Evolutionary conservation across 92 coral and sea anemone species (phyloP).

Genomic region (Chrysogorgia sp.): DNA sequence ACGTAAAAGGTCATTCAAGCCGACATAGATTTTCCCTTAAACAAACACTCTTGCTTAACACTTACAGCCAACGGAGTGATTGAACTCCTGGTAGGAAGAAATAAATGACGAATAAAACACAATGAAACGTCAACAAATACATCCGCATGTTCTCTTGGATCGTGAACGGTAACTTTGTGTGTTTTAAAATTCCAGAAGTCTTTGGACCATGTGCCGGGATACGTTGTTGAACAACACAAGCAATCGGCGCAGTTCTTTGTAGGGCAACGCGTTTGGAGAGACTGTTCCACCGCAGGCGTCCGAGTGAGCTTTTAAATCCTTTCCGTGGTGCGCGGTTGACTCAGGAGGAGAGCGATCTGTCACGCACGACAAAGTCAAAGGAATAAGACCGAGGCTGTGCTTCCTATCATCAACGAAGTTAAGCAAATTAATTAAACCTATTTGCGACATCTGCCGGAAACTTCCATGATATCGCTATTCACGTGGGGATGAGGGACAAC

Average conservation of each 20-base stretch:
- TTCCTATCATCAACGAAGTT: conserved; percentile 48
- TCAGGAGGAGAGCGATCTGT: conserved; percentile 39
- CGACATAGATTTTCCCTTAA: background rate
- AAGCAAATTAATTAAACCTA: conserved; percentile 47
- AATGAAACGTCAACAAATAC: conserved; percentile 47
- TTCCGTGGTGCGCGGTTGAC: conserved; percentile 44
- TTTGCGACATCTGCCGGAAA: conserved; percentile 56
- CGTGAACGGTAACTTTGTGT: background rate
- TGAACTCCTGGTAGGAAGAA: conserved; percentile 47
- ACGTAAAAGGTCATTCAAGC: conserved; percentile 16
- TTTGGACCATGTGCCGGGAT: background rate
- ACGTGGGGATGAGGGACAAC: conserved; percentile 41
- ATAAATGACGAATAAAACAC: conserved; percentile 40
- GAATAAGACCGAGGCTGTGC: conserved; percentile 31
- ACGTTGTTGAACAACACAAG: background rate
- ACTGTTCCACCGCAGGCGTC: conserved; percentile 33
- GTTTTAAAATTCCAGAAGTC: background rate
- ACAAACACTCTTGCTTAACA: conserved; percentile 35
- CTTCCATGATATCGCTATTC: conserved; percentile 49
- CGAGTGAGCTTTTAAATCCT: conserved; percentile 34
- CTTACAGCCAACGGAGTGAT: conserved; percentile 81
- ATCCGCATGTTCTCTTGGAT: conserved; percentile 35
- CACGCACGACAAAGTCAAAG: conserved; percentile 45
- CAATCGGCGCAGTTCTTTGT: conserved; percentile 24
- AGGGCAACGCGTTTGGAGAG: conserved; percentile 8